A percentile compares a stretch with the other conserved stretches of the same genome.
Conservation (phyloP, 2,797 vertebrate species). For the Taenioides sp. region DNA sequence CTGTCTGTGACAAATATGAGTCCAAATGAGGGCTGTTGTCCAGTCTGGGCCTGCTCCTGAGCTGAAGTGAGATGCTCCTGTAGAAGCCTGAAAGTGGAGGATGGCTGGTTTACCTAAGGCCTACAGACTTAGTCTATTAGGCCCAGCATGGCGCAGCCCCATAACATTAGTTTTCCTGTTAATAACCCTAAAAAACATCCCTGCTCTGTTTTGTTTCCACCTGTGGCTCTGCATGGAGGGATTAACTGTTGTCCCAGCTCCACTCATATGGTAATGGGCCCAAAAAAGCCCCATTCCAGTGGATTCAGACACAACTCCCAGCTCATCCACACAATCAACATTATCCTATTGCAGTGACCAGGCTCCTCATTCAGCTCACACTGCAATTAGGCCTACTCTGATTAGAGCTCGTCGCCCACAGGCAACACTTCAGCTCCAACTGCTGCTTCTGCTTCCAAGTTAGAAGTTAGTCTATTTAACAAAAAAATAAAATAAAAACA, state of each 20-base stretch:
- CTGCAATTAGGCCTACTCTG: conserved; percentile 87
- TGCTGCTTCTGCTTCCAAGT: background rate
- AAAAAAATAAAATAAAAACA: too few species aligned
- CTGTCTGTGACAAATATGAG: background rate
- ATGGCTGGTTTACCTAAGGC: conserved; percentile 8
- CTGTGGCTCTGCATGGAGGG: conserved; percentile 76
- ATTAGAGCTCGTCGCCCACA: conserved; percentile 59
- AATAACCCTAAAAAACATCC: conserved; percentile 14
- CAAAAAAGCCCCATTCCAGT: conserved; percentile 88
- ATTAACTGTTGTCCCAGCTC: conserved; percentile 54
- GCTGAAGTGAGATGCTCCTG: background rate
- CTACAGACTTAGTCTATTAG: conserved; percentile 6
- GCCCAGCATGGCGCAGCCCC: conserved; percentile 13
- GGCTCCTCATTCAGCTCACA: conserved; percentile 50
- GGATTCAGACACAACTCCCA: conserved; percentile 87
- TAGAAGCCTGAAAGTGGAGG: background rate
- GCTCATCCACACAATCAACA: conserved; percentile 92
- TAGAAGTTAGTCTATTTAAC: too few species aligned
- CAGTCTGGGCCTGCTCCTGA: background rate
- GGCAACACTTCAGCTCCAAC: conserved; percentile 21
- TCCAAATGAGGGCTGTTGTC: background rate
- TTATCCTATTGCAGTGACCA: conserved; percentile 81
- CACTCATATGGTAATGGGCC: conserved; percentile 88
- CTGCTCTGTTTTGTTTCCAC: conserved; percentile 43
- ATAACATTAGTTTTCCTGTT: conserved; percentile 19